Percentiles rank a stretch among this genome's conserved stretches.
phyloP scores from a whole-genome alignment of 1,140 invertebrate genomes.

The Drosophila obscura region DNA sequence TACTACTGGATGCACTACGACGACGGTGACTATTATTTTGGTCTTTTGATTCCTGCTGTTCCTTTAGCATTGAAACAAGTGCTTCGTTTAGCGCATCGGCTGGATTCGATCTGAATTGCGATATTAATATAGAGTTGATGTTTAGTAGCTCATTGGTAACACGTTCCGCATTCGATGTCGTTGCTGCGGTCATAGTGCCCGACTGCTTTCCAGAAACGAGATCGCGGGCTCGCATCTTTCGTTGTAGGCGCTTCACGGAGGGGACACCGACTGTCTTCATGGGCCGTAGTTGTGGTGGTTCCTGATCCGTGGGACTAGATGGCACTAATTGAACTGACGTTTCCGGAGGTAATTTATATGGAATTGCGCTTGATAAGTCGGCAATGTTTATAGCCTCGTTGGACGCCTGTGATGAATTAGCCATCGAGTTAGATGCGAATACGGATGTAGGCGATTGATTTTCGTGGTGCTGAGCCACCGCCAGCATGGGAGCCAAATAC shows the following conservation, averaged over 20 bases:
- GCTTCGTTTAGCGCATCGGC: conserved; percentile 68
- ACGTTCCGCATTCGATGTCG: conserved; percentile 48
- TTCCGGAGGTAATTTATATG: conserved; percentile 79
- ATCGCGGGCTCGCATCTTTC: conserved; percentile 45
- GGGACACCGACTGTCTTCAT: conserved; percentile 21
- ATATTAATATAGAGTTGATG: conserved; percentile 56
- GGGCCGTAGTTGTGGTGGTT: conserved; percentile 13
- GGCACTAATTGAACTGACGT: conserved; percentile 80
- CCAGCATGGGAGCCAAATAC: conserved; percentile 68
- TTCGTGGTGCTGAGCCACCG: conserved; percentile 54
- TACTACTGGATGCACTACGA: conserved; percentile 41
- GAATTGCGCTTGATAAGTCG: conserved; percentile 67
- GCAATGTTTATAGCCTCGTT: conserved; percentile 32
- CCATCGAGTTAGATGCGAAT: conserved; percentile 10
- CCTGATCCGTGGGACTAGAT: conserved; percentile 67
- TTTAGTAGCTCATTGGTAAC: conserved; percentile 61
- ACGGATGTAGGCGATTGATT: conserved; percentile 6
- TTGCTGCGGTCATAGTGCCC: background rate
- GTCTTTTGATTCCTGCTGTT: conserved; percentile 50
- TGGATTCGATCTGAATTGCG: conserved; percentile 59
- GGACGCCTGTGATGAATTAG: conserved; percentile 23
- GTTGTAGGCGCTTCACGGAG: conserved; percentile 36
- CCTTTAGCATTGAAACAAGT: conserved; percentile 60
- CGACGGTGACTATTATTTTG: conserved; percentile 28
- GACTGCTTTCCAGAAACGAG: background rate